Percentiles rank a stretch among this genome's conserved stretches.
phyloP scores from a whole-genome alignment of 2,888 invertebrate species.

The Mimachlamys varia region DNA sequence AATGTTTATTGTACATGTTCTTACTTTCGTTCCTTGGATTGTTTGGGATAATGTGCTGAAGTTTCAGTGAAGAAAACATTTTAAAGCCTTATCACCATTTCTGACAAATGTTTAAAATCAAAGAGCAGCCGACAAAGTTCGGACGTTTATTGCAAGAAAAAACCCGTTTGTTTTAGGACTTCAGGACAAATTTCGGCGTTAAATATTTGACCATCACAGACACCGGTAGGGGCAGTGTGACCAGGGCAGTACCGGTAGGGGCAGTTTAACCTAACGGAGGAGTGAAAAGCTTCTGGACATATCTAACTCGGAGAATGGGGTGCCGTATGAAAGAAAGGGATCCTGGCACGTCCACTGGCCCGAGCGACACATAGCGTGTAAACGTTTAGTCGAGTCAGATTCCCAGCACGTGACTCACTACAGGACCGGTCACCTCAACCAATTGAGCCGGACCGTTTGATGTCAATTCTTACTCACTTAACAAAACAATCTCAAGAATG shows the following conservation, averaged over 20 bases:
- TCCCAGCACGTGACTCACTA: neutral
- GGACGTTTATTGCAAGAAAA: neutral
- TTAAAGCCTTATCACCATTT: neutral
- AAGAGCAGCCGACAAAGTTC: neutral
- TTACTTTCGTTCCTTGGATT: no score
- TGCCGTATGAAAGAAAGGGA: neutral
- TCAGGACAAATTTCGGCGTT: slow-evolving; percentile 1
- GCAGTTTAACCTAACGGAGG: neutral
- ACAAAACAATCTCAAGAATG: neutral
- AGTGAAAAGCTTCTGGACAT: neutral
- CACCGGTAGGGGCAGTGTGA: neutral
- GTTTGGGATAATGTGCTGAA: neutral
- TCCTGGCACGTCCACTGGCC: neutral
- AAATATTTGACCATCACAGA: neutral
- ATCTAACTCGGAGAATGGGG: neutral
- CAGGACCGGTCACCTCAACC: neutral
- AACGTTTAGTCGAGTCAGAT: slow-evolving; percentile 11
- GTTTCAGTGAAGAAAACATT: neutral
- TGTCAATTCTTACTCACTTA: slow-evolving; percentile 17
- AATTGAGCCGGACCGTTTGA: neutral
- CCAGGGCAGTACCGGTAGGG: neutral
- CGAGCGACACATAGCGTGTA: neutral
- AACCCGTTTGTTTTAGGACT: neutral
- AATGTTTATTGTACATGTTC: no score
- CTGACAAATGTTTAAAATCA: neutral